Evolutionary conservation across 2,113 vertebrate species (phyloP), one percentile per base, ranked within the genome.

Genomic region (Echinops telfairi): DNA sequence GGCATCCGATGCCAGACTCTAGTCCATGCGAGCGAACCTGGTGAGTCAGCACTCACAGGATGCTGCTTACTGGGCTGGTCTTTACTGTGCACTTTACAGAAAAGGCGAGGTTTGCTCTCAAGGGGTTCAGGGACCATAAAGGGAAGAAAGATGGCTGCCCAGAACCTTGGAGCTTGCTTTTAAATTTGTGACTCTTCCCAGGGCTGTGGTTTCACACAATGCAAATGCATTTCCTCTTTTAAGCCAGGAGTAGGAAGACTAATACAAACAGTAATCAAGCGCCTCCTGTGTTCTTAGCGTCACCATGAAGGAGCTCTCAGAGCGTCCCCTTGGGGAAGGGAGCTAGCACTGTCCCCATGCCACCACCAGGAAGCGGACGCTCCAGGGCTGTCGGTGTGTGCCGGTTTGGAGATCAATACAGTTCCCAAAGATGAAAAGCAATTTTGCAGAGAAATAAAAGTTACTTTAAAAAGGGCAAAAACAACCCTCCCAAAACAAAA

Each of bases 201-300:
- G 47, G 66, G 78, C 82, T 97, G 60, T 23, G 60, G 70, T 97
- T 94, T 93, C 93, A 86, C n/a, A 90, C 47, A 71, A 3, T 89
- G 57, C 11, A 70, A 47, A 73, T 60, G 58, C 29, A 73, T 60
- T 58, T 68, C 23, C 86, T 31, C 81, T 33, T 89, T 20, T 3
- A 58, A 1, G 9, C 40, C 43, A 29, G 25, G 58, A 29, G 53
- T 3, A 23, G 15, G 58, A 40, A 23, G 2, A 62, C 4, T 0
- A 5, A 22, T 2, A 3, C 29, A 0, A 22, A 36, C 47, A 27
- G 33, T 2, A 3, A 64, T 29, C 36, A n/a, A 12, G 60, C 60
- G 19, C 60, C 16, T 6, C 60, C 60, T 6, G 3, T 22, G 17
- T 4, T 19, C 47, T 22, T 33, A 20, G 40, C 0, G 53, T 2